Evolutionary conservation across 2,888 invertebrate species (phyloP).

Genomic region (Drosophila limbata): DNA sequence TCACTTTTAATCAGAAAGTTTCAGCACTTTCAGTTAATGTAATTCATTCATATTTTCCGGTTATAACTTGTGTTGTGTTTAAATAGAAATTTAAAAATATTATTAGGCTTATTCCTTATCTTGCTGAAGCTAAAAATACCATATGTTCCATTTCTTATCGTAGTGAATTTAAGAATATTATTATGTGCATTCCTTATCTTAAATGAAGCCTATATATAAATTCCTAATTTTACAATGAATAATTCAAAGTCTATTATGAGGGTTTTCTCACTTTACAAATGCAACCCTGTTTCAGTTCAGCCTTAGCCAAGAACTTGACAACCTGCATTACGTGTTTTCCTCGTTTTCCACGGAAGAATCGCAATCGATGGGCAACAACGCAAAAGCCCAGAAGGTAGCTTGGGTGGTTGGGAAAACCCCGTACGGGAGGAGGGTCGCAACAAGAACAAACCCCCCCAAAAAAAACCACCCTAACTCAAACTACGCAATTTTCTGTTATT

Average conservation of each 20-base stretch:
- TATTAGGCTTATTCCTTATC: neutral
- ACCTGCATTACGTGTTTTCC: slow-evolving; percentile 59
- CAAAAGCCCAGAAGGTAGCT: slow-evolving; percentile 51
- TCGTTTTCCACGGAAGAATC: slow-evolving; percentile 6
- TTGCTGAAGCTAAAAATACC: neutral
- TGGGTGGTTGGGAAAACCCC: slow-evolving; percentile 64
- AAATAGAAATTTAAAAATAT: neutral
- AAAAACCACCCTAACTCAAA: slow-evolving; percentile 57
- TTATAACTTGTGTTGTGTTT: neutral
- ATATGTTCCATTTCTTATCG: neutral
- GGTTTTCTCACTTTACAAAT: neutral
- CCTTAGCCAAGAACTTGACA: slow-evolving; percentile 19
- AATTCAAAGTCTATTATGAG: neutral
- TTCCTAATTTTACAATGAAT: neutral
- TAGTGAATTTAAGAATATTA: neutral
- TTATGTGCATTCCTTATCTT: neutral
- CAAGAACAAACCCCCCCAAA: neutral
- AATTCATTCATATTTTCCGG: neutral
- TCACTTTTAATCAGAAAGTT: too few relatives aligned
- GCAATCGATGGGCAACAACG: slow-evolving; percentile 41
- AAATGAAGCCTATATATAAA: neutral
- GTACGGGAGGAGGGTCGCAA: slow-evolving; percentile 31
- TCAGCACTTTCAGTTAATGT: neutral
- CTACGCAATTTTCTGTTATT: slow-evolving; percentile 72
- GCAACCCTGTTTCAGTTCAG: neutral